Base-by-base conservation (phyloP, 1,140 invertebrate genomes). In the Drosophila tsacasi region DNA sequence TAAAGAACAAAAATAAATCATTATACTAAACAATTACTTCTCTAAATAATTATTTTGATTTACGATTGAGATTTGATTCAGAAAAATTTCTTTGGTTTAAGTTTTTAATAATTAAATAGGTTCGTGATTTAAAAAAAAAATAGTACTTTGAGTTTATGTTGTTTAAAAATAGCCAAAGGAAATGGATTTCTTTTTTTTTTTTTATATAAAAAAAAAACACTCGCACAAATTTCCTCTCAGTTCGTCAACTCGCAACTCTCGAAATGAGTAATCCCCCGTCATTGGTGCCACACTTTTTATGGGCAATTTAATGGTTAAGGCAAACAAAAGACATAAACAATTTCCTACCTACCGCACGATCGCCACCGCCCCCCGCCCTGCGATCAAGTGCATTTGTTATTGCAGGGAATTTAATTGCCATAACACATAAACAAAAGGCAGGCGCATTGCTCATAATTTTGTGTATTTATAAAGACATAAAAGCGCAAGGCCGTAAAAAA, bases 391-490 rank as follows among this genome's bases (percentile, higher is more conserved):
- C 71, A 73, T 60, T 84, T 84, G 81, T 68, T 82, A 65, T 85
- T 77, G 62, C 79, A 68, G 61, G 61, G 52, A 81, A 81, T 90
- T 89, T 89, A 84, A 89, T 89, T 89, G 81, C 81, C 66, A 81
- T 81, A 89, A 89, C 27, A 84, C 81, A 81, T 58, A 76, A 76
- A 81, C 69, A 62, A 52, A 57, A 59, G 65, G 78, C 69, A 39
- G 60, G 66, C 65, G 66, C 65, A 77, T 77, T 77, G 57, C 72
- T 75, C 72, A 75, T 75, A 74, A 52, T 76, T 66, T 78, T 87
- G 84, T 87, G 83, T 87, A 87, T 87, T 87, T 87, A 89, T 87
- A 87, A 89, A 87, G 77, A 72, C 84, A 87, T 87, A 63, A 76
- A 73, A 58, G 67, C 15, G 19, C 54, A 47, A 32, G 63, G 71